Evolutionary conservation across 1,140 invertebrate genomes (phyloP).

Genomic region (Cheumatopsyche charites): DNA sequence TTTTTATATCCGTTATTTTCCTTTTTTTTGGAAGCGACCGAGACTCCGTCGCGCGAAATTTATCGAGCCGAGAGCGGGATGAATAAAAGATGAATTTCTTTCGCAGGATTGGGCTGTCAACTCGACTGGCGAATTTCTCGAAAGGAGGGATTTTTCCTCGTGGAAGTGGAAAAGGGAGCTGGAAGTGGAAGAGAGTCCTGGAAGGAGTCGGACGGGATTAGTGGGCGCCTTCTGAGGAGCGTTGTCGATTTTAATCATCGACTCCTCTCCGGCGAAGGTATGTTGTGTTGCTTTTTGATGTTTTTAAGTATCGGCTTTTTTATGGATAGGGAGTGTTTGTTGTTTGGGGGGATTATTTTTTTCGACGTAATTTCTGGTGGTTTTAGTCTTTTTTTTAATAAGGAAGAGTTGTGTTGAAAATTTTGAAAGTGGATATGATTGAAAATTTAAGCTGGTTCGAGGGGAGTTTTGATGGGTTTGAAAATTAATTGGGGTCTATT

Average conservation of each 20-base stretch:
- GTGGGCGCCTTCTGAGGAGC: not conserved
- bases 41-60: not conserved
- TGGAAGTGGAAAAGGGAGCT: too few relatives aligned
- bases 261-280: not conserved
- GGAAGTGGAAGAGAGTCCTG: not conserved
- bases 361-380: too few relatives aligned
- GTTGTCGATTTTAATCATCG: conserved; percentile 11
- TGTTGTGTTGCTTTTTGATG: not conserved
- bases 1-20: not conserved
- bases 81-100: conserved; percentile 28
- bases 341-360: too few relatives aligned
- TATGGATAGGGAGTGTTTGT: too few relatives aligned
- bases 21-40: not conserved
- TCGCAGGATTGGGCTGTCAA: conserved; percentile 27
- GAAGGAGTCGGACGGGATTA: not conserved
- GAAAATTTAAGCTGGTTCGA: too few relatives aligned
- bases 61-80: conserved; percentile 10
- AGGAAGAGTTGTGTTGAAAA: too few relatives aligned
- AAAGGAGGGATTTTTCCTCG: too few relatives aligned
- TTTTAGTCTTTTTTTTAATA: too few relatives aligned
- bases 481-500: too few relatives aligned
- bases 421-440: too few relatives aligned
- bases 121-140: conserved; percentile 1
- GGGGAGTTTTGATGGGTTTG: too few relatives aligned
- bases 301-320: too few relatives aligned